Evolutionary conservation across 2,888 invertebrate species (phyloP), one percentile per base, ranked within the genome.

Genomic region (Parelbella ahira): DNA sequence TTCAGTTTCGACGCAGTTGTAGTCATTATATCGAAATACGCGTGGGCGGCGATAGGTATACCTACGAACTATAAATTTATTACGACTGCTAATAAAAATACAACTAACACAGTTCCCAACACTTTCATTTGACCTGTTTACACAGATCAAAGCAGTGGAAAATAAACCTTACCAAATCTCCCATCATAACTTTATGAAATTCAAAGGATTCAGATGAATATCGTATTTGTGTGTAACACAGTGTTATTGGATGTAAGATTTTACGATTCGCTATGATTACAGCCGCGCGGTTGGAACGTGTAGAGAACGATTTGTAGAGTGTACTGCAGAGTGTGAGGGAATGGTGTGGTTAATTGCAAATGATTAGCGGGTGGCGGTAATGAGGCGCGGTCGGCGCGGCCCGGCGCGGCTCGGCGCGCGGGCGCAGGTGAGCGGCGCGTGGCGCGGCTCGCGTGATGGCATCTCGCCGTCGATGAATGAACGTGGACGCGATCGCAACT

Each of bases 51-150:
- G 48, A 57, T 58, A 56, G 51, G 49, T 57, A 57, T 72, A 72
- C 65, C 65, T 72, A 76, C 68, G 67, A 65, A 65, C 76, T 69
- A 77, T 84, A 84, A 84, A 87, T 86, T 80, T 80, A 74, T 75
- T 65, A 68, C 67, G 70, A 63, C 67, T 63, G 63, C 69, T 63
- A 73, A 82, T 86, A 87, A 87, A 86, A 87, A 79, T 74, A 77
- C 74, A 75, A 75, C 75, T 73, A 79, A 82, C 77, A 82, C 79
- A 72, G 81, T 81, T 83, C 81, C 77, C n/a, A 77, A 82, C 77
- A 74, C 81, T 84, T 83, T 84, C 79, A 81, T 78, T 82, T 70
- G 71, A 76, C 70, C 76, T 74, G 81, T 83, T 81, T 80, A 78
- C 73, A 68, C 68, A 82, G 83, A 86, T 86, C 86, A 86, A 86